Conservation (phyloP, 2,113 vertebrate genomes). For the Thamnaconus septentrionalis region DNA sequence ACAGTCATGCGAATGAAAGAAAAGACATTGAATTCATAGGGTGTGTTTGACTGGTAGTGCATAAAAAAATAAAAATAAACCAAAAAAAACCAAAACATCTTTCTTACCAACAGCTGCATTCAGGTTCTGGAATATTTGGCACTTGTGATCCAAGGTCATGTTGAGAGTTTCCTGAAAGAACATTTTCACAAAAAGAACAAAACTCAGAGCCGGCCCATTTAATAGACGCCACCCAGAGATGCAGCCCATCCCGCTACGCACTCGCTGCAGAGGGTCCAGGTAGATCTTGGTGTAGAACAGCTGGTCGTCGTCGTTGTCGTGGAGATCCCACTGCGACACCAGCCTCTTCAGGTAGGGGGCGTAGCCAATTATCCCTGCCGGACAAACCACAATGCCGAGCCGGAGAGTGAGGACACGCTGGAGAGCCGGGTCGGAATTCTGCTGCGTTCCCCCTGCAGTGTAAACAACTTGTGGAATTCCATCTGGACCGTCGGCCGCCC, state of each 20-base stretch:
- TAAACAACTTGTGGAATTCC: no score
- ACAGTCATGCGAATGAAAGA: no score
- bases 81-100: neutral
- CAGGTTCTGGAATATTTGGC: constrained; percentile 93
- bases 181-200: neutral
- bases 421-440: no score
- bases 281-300: constrained; percentile 98
- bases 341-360: constrained; percentile 82
- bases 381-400: constrained; percentile 29
- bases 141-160: constrained; percentile 95
- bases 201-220: no score
- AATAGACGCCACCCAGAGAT: no score
- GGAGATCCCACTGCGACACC: constrained; percentile 90
- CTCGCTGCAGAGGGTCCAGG: constrained; percentile 84
- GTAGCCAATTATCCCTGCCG: constrained; percentile 91
- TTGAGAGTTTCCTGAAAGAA: constrained; percentile 84
- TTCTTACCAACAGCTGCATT: constrained; percentile 92
- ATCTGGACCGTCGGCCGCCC: no score
- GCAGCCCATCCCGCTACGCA: constrained; percentile 42
- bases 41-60: no score
- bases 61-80: no score
- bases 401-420: constrained; percentile 14
- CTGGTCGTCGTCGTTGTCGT: constrained; percentile 97
- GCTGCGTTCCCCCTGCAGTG: no score
- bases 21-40: no score